Conservation (phyloP, 2,888 invertebrate species). For the Melolontha melolontha region DNA sequence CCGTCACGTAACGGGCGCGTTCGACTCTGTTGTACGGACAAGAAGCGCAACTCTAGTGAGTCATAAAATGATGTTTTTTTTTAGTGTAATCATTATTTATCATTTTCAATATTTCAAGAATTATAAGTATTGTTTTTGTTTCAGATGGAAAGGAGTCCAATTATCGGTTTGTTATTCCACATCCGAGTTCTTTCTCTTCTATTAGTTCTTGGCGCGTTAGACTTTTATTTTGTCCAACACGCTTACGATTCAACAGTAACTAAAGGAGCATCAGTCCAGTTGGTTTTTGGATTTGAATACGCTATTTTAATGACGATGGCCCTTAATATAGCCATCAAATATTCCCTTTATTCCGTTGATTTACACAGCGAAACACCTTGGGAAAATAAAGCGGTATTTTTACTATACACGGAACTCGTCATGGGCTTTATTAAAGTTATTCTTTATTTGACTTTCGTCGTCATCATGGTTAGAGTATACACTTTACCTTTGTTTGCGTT, state of each 20-base stretch:
- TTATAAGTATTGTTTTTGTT: conserved; percentile 51
- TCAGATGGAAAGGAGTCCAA: conserved; percentile 98
- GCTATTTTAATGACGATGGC: conserved; percentile 95
- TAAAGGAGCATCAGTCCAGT: conserved; percentile 96
- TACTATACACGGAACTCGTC: conserved; percentile 95
- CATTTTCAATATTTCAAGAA: too few relatives aligned
- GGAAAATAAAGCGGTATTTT: conserved; percentile 99
- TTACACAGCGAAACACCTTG: conserved; percentile 95
- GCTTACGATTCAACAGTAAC: conserved; percentile 93
- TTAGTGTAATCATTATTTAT: too few relatives aligned
- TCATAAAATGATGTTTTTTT: too few relatives aligned
- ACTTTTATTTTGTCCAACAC: conserved; percentile 90
- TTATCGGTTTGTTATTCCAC: conserved; percentile 96
- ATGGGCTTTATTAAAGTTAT: conserved; percentile 87
- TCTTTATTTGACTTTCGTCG: conserved; percentile 80
- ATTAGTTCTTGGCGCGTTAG: conserved; percentile 82
- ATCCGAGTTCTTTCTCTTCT: conserved; percentile 88
- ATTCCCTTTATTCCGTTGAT: conserved; percentile 88
- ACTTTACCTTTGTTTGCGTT: conserved; percentile 98
- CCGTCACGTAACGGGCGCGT: too few relatives aligned
- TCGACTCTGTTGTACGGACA: too few relatives aligned
- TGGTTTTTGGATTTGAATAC: conserved; percentile 99
- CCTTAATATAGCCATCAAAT: conserved; percentile 93
- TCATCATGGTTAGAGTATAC: conserved; percentile 96
- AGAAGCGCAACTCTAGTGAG: too few relatives aligned